Evolutionary conservation across 2,797 vertebrate genomes (phyloP), one percentile per base, ranked within the genome.

Genomic region (Gobio occitaniae): DNA sequence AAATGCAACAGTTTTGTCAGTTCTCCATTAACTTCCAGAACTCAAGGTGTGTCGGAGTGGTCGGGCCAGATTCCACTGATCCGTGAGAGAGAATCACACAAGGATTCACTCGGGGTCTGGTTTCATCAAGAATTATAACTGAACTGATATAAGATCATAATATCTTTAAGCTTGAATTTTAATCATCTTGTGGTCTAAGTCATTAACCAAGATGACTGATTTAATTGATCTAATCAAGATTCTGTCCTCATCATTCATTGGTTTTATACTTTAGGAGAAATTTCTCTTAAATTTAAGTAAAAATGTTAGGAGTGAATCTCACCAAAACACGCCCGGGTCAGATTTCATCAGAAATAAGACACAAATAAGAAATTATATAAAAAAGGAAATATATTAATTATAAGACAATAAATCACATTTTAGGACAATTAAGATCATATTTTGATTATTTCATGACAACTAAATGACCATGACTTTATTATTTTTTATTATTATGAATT

Each of bases 11-110:
- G 72, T 84, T 85, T 79, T 65, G 66, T 66, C 72, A 74, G 71
- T 29, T 10, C 9, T 44, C 36, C 25, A 11, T 41, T 61, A 68
- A 70, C 66, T 70, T 69, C 75, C 2, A 29, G 21, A 82, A 41
- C 50, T 70, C 36, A 36, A 80, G 83, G 84, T 44, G 80, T 75
- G 87, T 81, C 77, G 2, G 69, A 88, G 88, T 25, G 2, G 90
- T 86, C 59, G 0, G 77, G 83, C 90, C 17, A 84, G 88, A 89
- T 89, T 89, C 87, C 77, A 17, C 1, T 25, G 11, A 81, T 71
- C 32, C 32, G 54, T 52, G 71, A 77, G 44, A 87, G 74, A 56
- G 54, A 85, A 48, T 38, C 69, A 72, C 3, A 48, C 16, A 21
- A 21, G 16, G 38, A 11, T 36, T 83, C 72, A 56, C 79, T 16